Evolutionary conservation across 1,140 invertebrate species (phyloP), one percentile per base, ranked within the genome.

Genomic region (Linepithema humile): DNA sequence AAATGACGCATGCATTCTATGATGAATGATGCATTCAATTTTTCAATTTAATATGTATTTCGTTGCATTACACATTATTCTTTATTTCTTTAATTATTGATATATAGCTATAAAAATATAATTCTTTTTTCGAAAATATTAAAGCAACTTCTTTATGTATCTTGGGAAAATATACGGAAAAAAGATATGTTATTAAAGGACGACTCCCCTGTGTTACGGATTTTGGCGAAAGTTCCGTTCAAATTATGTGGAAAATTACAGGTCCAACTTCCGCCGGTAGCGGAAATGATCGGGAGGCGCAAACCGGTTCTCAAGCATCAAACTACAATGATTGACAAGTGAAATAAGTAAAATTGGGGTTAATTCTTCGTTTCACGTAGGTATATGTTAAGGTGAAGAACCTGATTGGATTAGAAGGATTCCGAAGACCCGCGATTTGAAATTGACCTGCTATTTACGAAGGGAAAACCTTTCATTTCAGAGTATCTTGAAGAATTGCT

Each of bases 201-300:
- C 40, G 55, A 70, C 38, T 67, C 26, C 15, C 45, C 43, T 55
- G 60, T 32, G 77, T 64, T 43, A 62, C 35, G 70, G 82, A 88
- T 88, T 80, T 90, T 90, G 88, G 89, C 90, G 89, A 92, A 93
- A 91, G 89, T 92, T 89, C 86, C 62, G 85, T 89, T 85, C 77
- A 90, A 89, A 89, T 91, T 88, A 86, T 83, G 82, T 83, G 91
- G 89, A 86, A 92, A 92, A 92, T 92, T 91, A 91, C 84, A 90
- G 89, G 86, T 90, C 85, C 82, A 67, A 91, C 89, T 92, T 92
- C 92, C 91, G 91, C 88, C 50, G 87, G 86, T 74, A 91, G 83
- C 91, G 92, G 91, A 93, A 93, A 82, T 86, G 85, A 85, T 90
- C 88, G 86, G 85, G 35, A 82, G 65, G 83, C 64, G 43, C 55